Base-by-base conservation (phyloP, 2,888 invertebrate species). In the Leistus spinibarbis region DNA sequence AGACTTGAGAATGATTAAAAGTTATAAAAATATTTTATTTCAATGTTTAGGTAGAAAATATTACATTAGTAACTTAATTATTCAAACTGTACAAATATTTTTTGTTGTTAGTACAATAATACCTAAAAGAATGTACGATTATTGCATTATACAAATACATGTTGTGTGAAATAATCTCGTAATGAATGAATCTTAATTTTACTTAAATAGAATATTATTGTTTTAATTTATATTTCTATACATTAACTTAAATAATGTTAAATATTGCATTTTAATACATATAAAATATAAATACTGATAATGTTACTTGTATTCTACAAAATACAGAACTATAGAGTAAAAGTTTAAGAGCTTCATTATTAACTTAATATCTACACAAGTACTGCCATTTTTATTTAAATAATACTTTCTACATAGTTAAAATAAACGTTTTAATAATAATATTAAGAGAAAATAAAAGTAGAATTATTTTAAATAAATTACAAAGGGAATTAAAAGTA, bases 21-120 rank as follows among this genome's bases (percentile, higher is more conserved):
- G 75, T 75, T 75, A 75, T 75, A 75, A 75, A 75, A 75, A 75
- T 40, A 60, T 75, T 69, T 69, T 75, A 69, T 56, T 75, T 75
- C 69, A 63, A 69, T 75, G n/a, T 75, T 60, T 54, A 75, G 69
- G 75, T 75, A 75, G 63, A 75, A 73, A 75, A 69, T 75, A 75
- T 69, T 75, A 75, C 75, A 75, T 75, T 75, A 75, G 68, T 75
- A 75, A 69, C 69, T 69, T 72, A 75, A 67, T 17, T 40, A 60
- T 53, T 66, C 22, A 69, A 64, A 62, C 75, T 75, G 75, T 75
- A 75, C 75, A 75, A 54, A 69, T 75, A 27, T 27, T 75, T 69
- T 57, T 75, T 74, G 64, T 73, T n/a, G 67, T 56, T 64, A 63
- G 54, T 71, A 54, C 63, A 65, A 71, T 74, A 67, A 74, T 53